A percentile compares a stretch with the other conserved stretches of the same genome.
These are phyloP conservation scores for Macropodus opercularis DNA, from an alignment of 2,797 vertebrate genomes.

Conservation along the genomic window DNA sequence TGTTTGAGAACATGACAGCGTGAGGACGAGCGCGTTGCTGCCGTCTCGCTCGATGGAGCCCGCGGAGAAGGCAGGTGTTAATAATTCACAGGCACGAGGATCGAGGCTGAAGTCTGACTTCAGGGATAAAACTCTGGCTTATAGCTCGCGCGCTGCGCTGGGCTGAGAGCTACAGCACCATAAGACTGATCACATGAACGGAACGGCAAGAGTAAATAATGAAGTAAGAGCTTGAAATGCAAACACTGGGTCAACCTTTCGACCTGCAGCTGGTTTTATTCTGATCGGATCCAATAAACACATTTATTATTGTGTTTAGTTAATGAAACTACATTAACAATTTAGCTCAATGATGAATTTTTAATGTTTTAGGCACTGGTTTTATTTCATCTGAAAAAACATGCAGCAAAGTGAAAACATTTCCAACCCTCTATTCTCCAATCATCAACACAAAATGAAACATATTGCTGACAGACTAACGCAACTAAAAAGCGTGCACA, in stretches of 20 bases:
- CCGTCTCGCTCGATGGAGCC: slow-evolving; percentile 30
- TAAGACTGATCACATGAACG: no score
- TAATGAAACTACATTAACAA: no score
- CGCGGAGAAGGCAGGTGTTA: slow-evolving; percentile 18
- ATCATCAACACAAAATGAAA: no score
- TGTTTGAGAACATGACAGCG: slow-evolving; percentile 25
- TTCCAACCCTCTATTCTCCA: no score
- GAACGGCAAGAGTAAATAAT: no score
- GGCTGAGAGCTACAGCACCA: no score
- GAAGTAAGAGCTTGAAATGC: no score
- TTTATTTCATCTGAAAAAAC: not conserved
- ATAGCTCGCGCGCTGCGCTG: no score
- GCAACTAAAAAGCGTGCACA: no score
- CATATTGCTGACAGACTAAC: no score
- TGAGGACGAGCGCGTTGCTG: slow-evolving; percentile 3
- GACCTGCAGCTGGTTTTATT: slow-evolving; percentile 28
- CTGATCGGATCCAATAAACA: slow-evolving; percentile 15
- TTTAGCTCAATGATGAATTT: no score
- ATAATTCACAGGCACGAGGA: slow-evolving; percentile 32
- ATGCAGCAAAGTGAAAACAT: not conserved
- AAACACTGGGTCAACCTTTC: slow-evolving; percentile 22
- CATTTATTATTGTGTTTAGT: not conserved
- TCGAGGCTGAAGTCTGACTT: slow-evolving; percentile 3
- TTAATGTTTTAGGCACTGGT: not conserved
- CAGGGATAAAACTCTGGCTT: no score